Percentiles rank a stretch among this genome's conserved stretches.
Evolutionary conservation across 2,113 vertebrate species (phyloP).

Genomic region (Clinocottus analis): DNA sequence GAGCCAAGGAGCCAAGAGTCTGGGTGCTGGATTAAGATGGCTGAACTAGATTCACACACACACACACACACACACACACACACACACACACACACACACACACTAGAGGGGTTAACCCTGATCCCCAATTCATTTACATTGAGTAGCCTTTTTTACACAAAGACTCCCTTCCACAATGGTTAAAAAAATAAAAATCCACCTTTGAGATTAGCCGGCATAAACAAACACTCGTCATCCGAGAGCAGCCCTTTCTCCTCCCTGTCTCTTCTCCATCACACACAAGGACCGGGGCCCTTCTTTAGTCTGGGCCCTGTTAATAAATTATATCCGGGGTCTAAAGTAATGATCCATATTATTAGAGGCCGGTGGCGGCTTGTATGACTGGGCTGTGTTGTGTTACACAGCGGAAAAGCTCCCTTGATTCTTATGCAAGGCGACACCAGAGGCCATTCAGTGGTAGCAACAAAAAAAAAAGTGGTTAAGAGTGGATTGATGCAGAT

Average conservation of each 20-base stretch:
- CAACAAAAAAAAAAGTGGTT: constrained; percentile 17
- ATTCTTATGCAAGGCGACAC: constrained; percentile 72
- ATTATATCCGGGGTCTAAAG: constrained; percentile 67
- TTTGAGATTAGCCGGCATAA: constrained; percentile 72
- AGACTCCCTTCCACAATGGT: constrained; percentile 72
- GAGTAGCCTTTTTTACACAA: constrained; percentile 72
- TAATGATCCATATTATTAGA: constrained; percentile 63
- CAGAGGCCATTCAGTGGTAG: not conserved
- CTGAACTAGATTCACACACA: constrained; percentile 70
- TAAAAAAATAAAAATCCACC: constrained; percentile 59
- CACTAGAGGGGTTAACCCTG: constrained; percentile 62
- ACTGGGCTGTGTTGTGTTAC: constrained; percentile 73
- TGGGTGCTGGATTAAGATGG: constrained; percentile 82
- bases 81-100: constrained; percentile 42
- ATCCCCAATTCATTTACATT: constrained; percentile 78
- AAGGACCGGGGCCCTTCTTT: constrained; percentile 39
- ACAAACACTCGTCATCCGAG: constrained; percentile 77
- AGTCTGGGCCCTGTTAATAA: constrained; percentile 66
- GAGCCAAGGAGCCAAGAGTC: constrained; percentile 82
- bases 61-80: constrained; percentile 39
- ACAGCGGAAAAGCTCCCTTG: constrained; percentile 37
- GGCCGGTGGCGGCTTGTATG: constrained; percentile 57
- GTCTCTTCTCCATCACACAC: constrained; percentile 49
- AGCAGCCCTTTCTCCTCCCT: constrained; percentile 55
- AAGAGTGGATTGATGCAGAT: constrained; percentile 34